A percentile compares a stretch with the other conserved stretches of the same genome.
phyloP scores from a whole-genome alignment of 2,888 invertebrate genomes.

The Tipula confusa region DNA sequence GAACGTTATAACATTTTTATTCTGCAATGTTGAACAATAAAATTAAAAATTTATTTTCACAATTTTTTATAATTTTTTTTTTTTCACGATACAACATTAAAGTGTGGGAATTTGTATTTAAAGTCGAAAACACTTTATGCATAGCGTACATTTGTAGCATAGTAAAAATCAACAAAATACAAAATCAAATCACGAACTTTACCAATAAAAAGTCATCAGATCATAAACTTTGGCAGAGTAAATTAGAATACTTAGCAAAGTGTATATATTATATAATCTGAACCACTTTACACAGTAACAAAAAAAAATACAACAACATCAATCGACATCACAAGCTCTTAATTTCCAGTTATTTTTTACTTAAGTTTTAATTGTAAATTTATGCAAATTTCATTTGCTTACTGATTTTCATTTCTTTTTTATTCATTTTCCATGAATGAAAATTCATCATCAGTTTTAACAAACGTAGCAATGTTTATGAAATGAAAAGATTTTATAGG shows the following conservation, averaged over 20 bases:
- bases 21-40: background rate
- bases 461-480: background rate
- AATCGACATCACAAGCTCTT: background rate
- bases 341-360: background rate
- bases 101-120: background rate
- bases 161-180: background rate
- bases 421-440: background rate
- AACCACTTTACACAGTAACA: background rate
- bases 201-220: background rate
- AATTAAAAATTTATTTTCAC: background rate
- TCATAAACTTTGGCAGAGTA: background rate
- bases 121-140: background rate
- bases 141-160: background rate
- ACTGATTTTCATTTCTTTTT: background rate
- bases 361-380: slow-evolving; percentile 14
- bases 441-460: background rate
- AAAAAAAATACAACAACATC: background rate
- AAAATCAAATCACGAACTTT: background rate
- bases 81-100: no score
- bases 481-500: background rate
- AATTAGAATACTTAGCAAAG: background rate
- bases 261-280: background rate
- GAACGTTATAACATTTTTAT: background rate
- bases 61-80: no score
- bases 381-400: background rate